Evolutionary conservation across 2,113 vertebrate species (phyloP), one percentile per base, ranked within the genome.

Genomic region (Rhinolophus ferrumequinum): DNA sequence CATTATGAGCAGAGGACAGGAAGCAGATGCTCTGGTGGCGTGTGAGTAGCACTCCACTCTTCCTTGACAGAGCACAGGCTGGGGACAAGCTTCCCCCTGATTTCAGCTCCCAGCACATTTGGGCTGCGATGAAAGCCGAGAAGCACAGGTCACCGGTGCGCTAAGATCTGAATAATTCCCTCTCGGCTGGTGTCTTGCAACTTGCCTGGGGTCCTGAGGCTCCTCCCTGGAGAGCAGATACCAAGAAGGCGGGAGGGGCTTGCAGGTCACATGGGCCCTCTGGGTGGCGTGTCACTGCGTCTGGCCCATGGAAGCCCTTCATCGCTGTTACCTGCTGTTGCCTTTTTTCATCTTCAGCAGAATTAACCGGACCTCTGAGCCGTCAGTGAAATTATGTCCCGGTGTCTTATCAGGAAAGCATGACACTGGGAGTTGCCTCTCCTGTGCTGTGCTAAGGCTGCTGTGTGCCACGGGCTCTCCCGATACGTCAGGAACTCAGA

Each of bases 231-330:
- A 0, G 15, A 18, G 62, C n/a, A 21, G 26, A 41, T 18, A 52
- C 75, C 5, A 50, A 50, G 47, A 50, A 50, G 47, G 47, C 47
- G 1, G 47, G 47, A 50, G 47, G 47, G 7, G 54, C 54, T 80
- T 26, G 11, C 24, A 0, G 15, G 35, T 58, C 26, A 2, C 13
- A 12, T 3, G 3, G 33, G 26, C 41, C 19, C 8, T 14, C 21
- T 1, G 62, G 47, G 30, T 2, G 1, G 8, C 4, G 1, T 2
- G 26, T 2, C 4, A 0, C 5, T 1, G 33, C 13, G 0, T 10
- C 11, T 47, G 54, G 54, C 56, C 67, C 30, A 0, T 0, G 0
- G 8, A 26, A 4, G 3, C 1, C 4, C 56, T 6, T 1, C 0
- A 1, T n/a, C 0, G 0, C n/a, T 3, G 7, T 4, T 3, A 6